phyloP scores from a whole-genome alignment of 2,888 invertebrate species.

The Trichopoda pennipes region DNA sequence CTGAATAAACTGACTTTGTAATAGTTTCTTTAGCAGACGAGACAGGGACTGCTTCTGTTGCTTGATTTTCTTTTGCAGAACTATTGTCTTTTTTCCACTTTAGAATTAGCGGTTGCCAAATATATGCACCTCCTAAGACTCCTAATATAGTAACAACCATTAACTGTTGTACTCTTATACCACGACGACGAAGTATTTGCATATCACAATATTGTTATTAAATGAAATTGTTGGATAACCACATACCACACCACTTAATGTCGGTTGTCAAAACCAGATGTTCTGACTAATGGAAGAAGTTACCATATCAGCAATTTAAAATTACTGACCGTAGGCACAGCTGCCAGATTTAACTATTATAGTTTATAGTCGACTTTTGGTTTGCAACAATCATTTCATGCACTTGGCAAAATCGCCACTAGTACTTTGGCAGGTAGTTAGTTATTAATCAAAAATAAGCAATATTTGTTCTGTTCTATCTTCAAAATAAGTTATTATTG shows the following conservation, averaged over 20 bases:
- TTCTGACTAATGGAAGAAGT: background rate
- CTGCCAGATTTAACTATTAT: background rate
- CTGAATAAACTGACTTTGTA: constrained; percentile 50
- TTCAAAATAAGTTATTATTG: no score
- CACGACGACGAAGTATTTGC: constrained; percentile 80
- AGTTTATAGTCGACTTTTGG: background rate
- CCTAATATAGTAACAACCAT: constrained; percentile 79
- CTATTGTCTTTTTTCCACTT: constrained; percentile 73
- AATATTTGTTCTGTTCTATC: no score
- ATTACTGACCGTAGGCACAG: background rate
- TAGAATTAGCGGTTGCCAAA: constrained; percentile 81
- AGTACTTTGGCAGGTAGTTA: no score
- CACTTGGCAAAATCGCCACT: no score
- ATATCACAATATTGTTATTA: constrained; percentile 71
- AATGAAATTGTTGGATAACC: constrained; percentile 46
- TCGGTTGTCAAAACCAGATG: constrained; percentile 4
- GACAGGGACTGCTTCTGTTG: background rate
- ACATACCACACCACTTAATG: constrained; percentile 3
- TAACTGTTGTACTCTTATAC: constrained; percentile 78
- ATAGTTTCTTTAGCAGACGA: constrained; percentile 1
- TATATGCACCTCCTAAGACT: constrained; percentile 79
- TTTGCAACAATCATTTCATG: no score
- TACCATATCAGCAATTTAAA: background rate
- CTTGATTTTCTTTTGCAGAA: constrained; percentile 26
- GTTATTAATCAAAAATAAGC: no score